Percentiles rank a stretch among this genome's conserved stretches.
Evolutionary conservation across 2,113 vertebrate genomes (phyloP).

Genomic region (Mirza zaza): DNA sequence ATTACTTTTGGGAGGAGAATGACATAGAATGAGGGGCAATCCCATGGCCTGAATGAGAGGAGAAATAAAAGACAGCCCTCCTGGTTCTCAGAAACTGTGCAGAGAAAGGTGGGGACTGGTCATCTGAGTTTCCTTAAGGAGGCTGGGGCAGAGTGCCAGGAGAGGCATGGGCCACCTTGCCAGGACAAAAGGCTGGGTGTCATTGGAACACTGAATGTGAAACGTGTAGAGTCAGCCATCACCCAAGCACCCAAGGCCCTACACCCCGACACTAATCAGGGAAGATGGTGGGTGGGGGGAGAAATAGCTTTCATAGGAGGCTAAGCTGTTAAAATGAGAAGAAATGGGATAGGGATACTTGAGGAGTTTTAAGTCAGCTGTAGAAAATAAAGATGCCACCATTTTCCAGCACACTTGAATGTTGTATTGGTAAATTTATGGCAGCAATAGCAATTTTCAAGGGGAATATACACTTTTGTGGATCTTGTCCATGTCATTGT

Average conservation of each 20-base stretch:
- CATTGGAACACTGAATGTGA: background rate
- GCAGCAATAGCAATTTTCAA: background rate
- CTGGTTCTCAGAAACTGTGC: background rate
- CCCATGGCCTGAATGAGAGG: background rate
- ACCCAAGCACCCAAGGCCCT: background rate
- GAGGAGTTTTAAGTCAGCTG: background rate
- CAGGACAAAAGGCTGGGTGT: background rate
- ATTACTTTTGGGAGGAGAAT: background rate
- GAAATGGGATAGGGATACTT: background rate
- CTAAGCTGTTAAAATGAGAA: background rate
- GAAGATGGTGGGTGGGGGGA: background rate
- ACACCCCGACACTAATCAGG: background rate
- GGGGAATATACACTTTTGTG: background rate
- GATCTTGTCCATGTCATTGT: background rate
- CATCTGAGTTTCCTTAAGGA: background rate
- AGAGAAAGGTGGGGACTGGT: background rate
- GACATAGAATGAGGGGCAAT: background rate
- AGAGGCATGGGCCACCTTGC: background rate
- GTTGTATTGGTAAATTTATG: background rate
- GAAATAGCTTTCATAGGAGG: background rate
- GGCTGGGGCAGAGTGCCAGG: background rate
- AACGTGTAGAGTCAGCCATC: background rate
- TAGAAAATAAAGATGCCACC: background rate
- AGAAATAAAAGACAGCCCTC: background rate
- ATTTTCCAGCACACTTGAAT: background rate